Percentiles rank a stretch among this genome's conserved stretches.
Evolutionary conservation across 2,888 invertebrate genomes (phyloP).

Genomic region (Ochlodes sylvanus): DNA sequence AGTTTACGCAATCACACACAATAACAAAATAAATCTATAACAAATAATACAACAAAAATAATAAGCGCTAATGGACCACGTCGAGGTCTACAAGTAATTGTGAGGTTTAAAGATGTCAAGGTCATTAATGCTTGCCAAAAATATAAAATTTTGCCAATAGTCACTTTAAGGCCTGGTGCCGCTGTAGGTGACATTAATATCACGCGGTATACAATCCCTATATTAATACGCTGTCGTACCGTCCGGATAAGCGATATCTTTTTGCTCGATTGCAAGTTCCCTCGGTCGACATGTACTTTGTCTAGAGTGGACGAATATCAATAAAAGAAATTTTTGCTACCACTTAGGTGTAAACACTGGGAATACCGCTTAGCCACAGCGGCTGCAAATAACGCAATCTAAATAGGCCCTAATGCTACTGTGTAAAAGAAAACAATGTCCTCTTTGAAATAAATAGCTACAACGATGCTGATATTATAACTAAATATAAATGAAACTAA

Average conservation of each 20-base stretch:
- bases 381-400: no score
- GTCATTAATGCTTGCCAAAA: conserved; percentile 35
- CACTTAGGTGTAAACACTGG: no score
- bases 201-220: no score
- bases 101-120: neutral
- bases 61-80: conserved; percentile 44
- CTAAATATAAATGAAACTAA: conserved; percentile 7
- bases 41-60: conserved; percentile 52
- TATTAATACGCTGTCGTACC: no score
- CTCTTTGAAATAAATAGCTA: conserved; percentile 41
- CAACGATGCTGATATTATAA: conserved; percentile 24
- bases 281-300: no score
- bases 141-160: conserved; percentile 28
- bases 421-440: neutral
- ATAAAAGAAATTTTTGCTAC: no score
- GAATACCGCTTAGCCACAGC: no score
- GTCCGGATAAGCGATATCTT: no score
- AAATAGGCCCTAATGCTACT: neutral
- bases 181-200: no score
- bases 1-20: conserved; percentile 39
- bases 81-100: conserved; percentile 20
- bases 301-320: no score
- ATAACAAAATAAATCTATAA: conserved; percentile 67
- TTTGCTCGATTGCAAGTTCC: no score
- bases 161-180: neutral